Base-by-base conservation (phyloP, 2,888 invertebrate species). In the Notodonta dromedarius region DNA sequence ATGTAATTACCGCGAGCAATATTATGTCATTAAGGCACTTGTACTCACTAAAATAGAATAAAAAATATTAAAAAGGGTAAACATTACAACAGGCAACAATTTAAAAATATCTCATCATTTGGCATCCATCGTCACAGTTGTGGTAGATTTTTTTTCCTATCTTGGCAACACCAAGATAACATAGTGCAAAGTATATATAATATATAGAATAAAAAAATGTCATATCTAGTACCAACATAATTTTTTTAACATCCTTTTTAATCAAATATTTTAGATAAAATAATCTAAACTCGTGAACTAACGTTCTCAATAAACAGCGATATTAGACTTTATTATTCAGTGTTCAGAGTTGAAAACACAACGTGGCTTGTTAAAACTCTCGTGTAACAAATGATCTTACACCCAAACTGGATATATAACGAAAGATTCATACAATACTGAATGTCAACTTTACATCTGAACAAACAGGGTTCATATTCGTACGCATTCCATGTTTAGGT, bases 131-230 rank as follows among this genome's bases (percentile, higher is more conserved):
- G 76, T 82, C 81, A 83, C 83, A 74, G 77, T 73, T 73, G 74
- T 73, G 54, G 24, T 35, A 56, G 16, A 44, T 56, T 44, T 32
- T 35, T 75, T 67, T 65, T 73, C 69, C 60, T 51, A 63, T 74
- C 73, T 88, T 87, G 86, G 86, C 88, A 87, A 87, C 86, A 80
- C 75, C 77, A 77, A 74, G 62, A 86, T 87, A 83, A 84, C 84
- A 80, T 61, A 73, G 66, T 65, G 67, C 65, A 69, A 69, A 60
- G 67, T 61, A 65, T 60, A 73, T 61, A 67, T 63, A 66, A 67
- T 63, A 66, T 46, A 65, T 62, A 63, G 66, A 61, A 70, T 69
- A 69, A 72, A 65, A 66, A 65, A 56, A 44, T 56, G 16, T 57
- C 16, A 40, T 59, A 42, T 14, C 14, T 40, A 61, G 11, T 9